Evolutionary conservation across 2,113 vertebrate species (phyloP).

Genomic region (Xiphias gladius): DNA sequence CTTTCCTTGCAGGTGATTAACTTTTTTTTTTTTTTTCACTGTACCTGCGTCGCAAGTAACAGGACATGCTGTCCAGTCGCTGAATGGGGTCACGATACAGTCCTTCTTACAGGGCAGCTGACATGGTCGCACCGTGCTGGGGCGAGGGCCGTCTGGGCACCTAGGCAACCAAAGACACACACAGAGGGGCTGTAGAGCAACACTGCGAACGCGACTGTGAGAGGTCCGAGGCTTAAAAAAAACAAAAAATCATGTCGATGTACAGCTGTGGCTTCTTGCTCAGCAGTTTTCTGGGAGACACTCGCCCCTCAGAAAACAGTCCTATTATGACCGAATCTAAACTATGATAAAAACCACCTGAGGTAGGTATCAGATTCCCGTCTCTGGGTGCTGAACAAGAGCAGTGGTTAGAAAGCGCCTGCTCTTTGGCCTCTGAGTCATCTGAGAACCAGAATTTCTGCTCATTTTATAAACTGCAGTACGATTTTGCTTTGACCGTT

Average conservation of each 20-base stretch:
- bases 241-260: background rate
- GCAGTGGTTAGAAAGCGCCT: background rate
- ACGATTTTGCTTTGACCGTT: background rate
- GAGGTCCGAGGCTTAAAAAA: background rate
- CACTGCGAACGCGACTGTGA: background rate
- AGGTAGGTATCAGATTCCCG: background rate
- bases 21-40: background rate
- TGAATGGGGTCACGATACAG: slow-evolving; percentile 92
- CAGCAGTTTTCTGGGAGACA: slow-evolving; percentile 8
- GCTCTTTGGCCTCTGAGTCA: background rate
- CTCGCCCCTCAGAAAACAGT: background rate
- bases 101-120: slow-evolving; percentile 94
- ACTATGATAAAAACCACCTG: background rate
- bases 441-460: slow-evolving; percentile 10
- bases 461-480: background rate
- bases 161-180: slow-evolving; percentile 59
- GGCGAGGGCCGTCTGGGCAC: slow-evolving; percentile 94
- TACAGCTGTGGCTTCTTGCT: background rate
- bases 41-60: slow-evolving; percentile 91
- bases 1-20: background rate
- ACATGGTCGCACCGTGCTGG: slow-evolving; percentile 92
- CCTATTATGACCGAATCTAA: background rate
- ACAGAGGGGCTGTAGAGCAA: background rate
- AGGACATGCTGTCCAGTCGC: slow-evolving; percentile 92
- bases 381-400: background rate